These are phyloP conservation scores for Netelia virgata DNA, from an alignment of 2,888 invertebrate genomes.

Conservation along the genomic window DNA sequence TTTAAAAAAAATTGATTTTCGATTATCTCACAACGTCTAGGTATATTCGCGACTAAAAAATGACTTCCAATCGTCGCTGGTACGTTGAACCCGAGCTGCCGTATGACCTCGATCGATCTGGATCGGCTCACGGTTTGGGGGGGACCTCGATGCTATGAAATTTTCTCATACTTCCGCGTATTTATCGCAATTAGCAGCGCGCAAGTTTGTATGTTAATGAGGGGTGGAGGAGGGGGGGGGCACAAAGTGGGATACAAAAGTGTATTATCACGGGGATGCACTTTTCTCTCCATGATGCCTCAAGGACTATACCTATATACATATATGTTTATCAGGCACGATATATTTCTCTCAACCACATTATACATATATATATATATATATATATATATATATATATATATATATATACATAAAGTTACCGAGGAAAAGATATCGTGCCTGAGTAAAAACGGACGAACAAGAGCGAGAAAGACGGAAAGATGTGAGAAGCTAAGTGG, in stretches of 20 bases:
- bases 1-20: background rate
- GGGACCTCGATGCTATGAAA: conserved; percentile 22
- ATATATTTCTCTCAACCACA: too few relatives aligned
- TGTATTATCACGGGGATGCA: conserved; percentile 17
- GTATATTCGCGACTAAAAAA: background rate
- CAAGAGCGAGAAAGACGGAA: conserved; percentile 16
- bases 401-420: background rate
- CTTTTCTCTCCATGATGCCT: conserved; percentile 33
- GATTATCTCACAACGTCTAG: background rate
- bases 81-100: conserved; percentile 36
- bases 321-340: background rate
- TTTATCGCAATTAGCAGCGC: conserved; percentile 30
- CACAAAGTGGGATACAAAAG: conserved; percentile 10
- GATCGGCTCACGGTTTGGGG: conserved; percentile 34
- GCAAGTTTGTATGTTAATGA: background rate
- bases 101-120: conserved; percentile 34
- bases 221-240: background rate
- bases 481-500: conserved; percentile 53
- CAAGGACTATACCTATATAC: conserved; percentile 18
- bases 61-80: conserved; percentile 15
- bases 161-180: conserved; percentile 23
- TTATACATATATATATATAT: background rate
- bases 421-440: conserved; percentile 40
- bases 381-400: background rate
- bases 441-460: background rate